These are phyloP conservation scores for Chanos chanos DNA, from an alignment of 2,797 vertebrate species.

Conservation along the genomic window DNA sequence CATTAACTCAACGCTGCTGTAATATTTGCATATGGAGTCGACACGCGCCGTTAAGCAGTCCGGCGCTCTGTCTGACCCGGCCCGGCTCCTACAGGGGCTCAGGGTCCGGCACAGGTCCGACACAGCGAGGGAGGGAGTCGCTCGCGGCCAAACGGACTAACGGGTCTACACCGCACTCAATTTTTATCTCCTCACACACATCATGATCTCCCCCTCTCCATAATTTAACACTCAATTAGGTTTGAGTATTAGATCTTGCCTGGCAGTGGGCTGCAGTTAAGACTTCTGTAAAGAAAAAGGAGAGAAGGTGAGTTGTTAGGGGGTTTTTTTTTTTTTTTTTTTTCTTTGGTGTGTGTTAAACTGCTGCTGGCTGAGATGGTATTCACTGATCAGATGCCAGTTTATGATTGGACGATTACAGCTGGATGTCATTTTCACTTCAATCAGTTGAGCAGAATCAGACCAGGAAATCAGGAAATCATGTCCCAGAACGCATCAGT, in stretches of 20 bases:
- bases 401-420: neutral
- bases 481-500: slow-evolving; percentile 10
- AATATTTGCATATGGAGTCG: slow-evolving; percentile 59
- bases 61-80: neutral
- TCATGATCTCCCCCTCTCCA: neutral
- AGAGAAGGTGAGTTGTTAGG: neutral
- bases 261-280: too few relatives aligned
- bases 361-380: too few relatives aligned
- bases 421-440: neutral
- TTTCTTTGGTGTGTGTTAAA: too few relatives aligned
- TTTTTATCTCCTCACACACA: neutral
- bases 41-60: slow-evolving; percentile 15
- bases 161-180: neutral
- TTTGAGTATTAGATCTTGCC: neutral
- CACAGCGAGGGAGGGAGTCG: neutral
- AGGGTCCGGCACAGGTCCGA: neutral
- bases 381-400: too few relatives aligned
- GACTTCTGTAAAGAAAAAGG: too few relatives aligned
- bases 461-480: slow-evolving; percentile 16
- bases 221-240: neutral
- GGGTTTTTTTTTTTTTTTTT: too few relatives aligned
- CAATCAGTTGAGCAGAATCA: slow-evolving; percentile 6
- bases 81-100: slow-evolving; percentile 12
- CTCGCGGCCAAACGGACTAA: neutral
- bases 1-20: slow-evolving; percentile 45